Percentiles rank a stretch among this genome's conserved stretches.
phyloP scores from a whole-genome alignment of 2,888 invertebrate species.

The Calliopum simillimum region DNA sequence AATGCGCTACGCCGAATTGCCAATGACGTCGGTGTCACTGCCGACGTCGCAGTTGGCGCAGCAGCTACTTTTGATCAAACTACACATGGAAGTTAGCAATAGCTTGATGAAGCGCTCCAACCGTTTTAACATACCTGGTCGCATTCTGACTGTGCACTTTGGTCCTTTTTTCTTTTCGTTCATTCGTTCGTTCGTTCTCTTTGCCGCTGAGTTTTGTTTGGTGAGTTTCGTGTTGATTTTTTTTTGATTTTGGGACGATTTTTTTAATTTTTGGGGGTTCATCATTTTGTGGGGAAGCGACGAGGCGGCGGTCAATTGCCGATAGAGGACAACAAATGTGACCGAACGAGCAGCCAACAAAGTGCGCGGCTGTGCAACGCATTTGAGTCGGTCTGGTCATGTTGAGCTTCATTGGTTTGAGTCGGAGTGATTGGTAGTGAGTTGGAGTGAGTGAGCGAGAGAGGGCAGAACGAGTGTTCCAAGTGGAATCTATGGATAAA shows the following conservation, averaged over 20 bases:
- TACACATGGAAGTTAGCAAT: slow-evolving; percentile 5
- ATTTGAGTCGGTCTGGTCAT: slow-evolving; percentile 38
- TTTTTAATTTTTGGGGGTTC: slow-evolving; percentile 29
- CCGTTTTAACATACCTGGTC: background rate
- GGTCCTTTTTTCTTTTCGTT: slow-evolving; percentile 12
- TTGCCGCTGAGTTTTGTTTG: slow-evolving; percentile 25
- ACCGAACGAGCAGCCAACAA: slow-evolving; percentile 31
- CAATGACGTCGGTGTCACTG: slow-evolving; percentile 22
- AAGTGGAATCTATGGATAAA: slow-evolving; percentile 31
- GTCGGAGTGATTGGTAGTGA: slow-evolving; percentile 13
- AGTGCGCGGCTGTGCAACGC: slow-evolving; percentile 42
- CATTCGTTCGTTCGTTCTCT: no score
- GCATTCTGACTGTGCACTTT: slow-evolving; percentile 6
- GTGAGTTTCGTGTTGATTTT: slow-evolving; percentile 38
- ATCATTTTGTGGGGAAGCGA: slow-evolving; percentile 34
- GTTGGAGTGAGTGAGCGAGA: slow-evolving; percentile 27
- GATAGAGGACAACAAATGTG: slow-evolving; percentile 49
- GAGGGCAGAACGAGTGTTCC: slow-evolving; percentile 21
- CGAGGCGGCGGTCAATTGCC: slow-evolving; percentile 34
- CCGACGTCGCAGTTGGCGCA: slow-evolving; percentile 32
- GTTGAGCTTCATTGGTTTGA: slow-evolving; percentile 20
- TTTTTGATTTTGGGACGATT: slow-evolving; percentile 47
- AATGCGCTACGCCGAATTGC: slow-evolving; percentile 36
- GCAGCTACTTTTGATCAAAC: slow-evolving; percentile 30
- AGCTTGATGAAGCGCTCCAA: background rate